Evolutionary conservation across 2,888 invertebrate species (phyloP).

Genomic region (Monochamus alternatus): DNA sequence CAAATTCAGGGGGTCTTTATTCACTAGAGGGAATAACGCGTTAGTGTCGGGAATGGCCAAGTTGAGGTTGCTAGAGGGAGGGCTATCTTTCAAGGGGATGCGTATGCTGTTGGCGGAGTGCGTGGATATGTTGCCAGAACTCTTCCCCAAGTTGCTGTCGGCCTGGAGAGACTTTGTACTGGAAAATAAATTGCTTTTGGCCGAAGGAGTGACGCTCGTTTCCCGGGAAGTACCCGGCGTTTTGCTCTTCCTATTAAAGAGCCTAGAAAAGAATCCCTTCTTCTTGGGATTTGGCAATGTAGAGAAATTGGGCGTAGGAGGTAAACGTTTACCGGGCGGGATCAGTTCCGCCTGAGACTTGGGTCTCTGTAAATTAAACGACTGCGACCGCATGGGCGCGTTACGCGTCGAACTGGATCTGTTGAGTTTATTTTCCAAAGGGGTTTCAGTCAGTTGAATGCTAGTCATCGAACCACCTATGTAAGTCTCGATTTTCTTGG

Average conservation of each 20-base stretch:
- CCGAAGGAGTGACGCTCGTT: conserved; percentile 57
- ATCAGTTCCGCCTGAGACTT: conserved; percentile 65
- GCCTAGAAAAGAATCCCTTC: conserved; percentile 77
- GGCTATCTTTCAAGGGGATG: conserved; percentile 79
- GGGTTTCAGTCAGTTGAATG: conserved; percentile 53
- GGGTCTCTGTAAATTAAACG: conserved; percentile 63
- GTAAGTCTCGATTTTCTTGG: conserved; percentile 73
- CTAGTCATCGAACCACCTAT: conserved; percentile 63
- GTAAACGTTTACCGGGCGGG: conserved; percentile 65
- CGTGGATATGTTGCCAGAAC: conserved; percentile 68
- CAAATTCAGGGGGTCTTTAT: conserved; percentile 45
- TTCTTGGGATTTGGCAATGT: conserved; percentile 75
- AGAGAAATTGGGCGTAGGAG: conserved; percentile 68
- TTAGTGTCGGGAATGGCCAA: conserved; percentile 4
- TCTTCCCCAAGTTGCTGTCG: conserved; percentile 56
- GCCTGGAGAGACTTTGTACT: conserved; percentile 54
- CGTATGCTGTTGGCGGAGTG: conserved; percentile 72
- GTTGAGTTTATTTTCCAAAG: conserved; percentile 51
- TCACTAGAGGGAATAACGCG: background rate
- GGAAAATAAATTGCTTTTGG: conserved; percentile 38
- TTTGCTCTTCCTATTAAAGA: conserved; percentile 76
- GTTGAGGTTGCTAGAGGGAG: conserved; percentile 44
- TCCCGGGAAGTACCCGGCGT: conserved; percentile 65
- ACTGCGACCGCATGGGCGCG: conserved; percentile 61
- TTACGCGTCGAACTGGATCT: conserved; percentile 55